Conservation (phyloP, 92 coral and sea anemone species). For the Plumapathes pennacea region DNA sequence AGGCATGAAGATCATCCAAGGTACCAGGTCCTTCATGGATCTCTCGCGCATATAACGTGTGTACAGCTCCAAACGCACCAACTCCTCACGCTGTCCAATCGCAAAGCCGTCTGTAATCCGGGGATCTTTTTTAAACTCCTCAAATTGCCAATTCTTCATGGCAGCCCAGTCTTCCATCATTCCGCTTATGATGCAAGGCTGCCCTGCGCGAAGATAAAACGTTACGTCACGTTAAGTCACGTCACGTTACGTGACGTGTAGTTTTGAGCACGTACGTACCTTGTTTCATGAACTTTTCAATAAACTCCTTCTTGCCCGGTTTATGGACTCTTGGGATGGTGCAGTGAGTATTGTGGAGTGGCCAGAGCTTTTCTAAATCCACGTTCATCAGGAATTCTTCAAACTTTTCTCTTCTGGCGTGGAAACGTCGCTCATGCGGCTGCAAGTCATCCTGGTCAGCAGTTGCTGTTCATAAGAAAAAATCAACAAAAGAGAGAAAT, state of each 20-base stretch:
- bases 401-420: conserved; percentile 3
- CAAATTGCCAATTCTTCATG: conserved; percentile 65
- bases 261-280: conserved; percentile 21
- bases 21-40: conserved; percentile 50
- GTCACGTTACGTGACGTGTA: background rate
- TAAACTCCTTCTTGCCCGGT: conserved; percentile 65
- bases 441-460: background rate
- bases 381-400: conserved; percentile 40
- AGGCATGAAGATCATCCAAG: conserved; percentile 83
- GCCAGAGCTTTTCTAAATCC: conserved; percentile 62
- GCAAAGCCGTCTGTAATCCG: conserved; percentile 67
- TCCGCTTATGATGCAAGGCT: conserved; percentile 69
- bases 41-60: conserved; percentile 50
- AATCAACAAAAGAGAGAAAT: background rate
- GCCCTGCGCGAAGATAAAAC: conserved; percentile 21
- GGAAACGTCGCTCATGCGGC: conserved; percentile 56
- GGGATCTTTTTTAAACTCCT: conserved; percentile 57
- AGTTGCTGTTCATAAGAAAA: background rate
- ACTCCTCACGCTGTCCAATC: conserved; percentile 54
- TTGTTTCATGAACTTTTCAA: conserved; percentile 61
- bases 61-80: conserved; percentile 53
- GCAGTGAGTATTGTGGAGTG: conserved; percentile 53
- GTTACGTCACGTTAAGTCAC: background rate
- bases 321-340: conserved; percentile 63
- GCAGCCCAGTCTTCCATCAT: conserved; percentile 81